Evolutionary conservation across 2,797 vertebrate species (phyloP), one percentile per base, ranked within the genome.

Genomic region (Notolabrus celidotus): DNA sequence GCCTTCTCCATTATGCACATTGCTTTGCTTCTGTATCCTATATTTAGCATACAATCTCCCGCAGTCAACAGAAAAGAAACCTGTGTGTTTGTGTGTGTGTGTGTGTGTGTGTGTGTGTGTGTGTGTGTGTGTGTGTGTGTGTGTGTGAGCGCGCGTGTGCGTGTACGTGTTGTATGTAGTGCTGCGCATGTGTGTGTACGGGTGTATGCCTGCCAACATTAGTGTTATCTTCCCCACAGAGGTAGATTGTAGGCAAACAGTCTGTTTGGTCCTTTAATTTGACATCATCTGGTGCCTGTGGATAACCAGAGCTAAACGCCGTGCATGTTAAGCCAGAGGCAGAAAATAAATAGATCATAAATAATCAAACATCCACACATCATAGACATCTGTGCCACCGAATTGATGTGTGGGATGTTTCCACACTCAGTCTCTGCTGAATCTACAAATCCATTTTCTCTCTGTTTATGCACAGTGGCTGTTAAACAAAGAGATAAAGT

Each of bases 281-380:
- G 41, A 74, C 47, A 39, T 61, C 55, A 45, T 84, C 58, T 72
- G 38, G 31, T 41, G 77, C 77, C 54, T 43, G 43, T 15, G 70
- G 80, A 77, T 58, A 54, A 46, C 60, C 49, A 66, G 67, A 83
- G 57, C 29, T 63, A 74, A 74, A 71, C 0, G 17, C 68, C 59
- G 72, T 69, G 62, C 65, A 67, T 80, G 56, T 74, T 60, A 57
- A 74, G 64, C 58, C 62, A 50, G 27, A 39, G 39, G 52, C 69
- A 53, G 29, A 65, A 67, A 50, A 82, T 74, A 17, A 86, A 88
- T 82, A 77, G 82, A 79, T 85, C 52, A 81, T 82, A 66, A 71
- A 74, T 53, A 53, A 69, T 43, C 41, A 67, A 73, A 84, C 73
- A 71, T 68, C 33, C 41, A 55, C 53, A 72, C 62, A 79, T 76